Base-by-base conservation (phyloP, 2,797 vertebrate genomes). In the Acipenser transmontanus region DNA sequence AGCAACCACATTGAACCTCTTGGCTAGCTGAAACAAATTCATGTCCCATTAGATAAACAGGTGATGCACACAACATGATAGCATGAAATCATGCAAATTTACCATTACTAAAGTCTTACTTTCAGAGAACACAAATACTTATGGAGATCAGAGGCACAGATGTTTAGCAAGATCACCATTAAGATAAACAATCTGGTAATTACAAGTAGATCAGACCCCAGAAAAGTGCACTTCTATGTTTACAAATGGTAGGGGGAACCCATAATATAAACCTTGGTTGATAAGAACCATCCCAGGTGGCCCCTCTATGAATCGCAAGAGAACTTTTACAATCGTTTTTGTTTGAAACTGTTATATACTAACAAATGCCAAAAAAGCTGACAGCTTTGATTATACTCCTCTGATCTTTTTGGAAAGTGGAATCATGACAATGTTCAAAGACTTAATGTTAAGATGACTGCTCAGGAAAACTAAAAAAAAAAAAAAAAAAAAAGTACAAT, bases 351-450 rank as follows among this genome's bases (percentile, higher is more conserved):
- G 60, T 47, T 12, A 61, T 8, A 34, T 61, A 61, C 7, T 61
- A 47, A 34, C 17, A 61, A 61, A 61, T 34, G 60, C 60, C 60
- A 61, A 61, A 61, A 61, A 57, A 17, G 17, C 60, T 17, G 14
- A 61, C 17, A 34, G 17, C 14, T 61, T 61, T 61, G 34, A 61
- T 61, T 61, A 61, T 12, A 61, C 17, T 47, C 60, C 7, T 61
- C 60, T 61, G 60, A 61, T 61, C 60, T 61, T 61, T 61, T 61
- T 34, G 60, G 60, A 61, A 61, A 61, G 60, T 61, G 8, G 47
- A 61, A 20, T 61, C 60, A 61, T 61, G 60, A 61, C 60, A 61
- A 61, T 61, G 60, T 61, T 61, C 60, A 61, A 61, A 34, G 34
- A 34, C 60, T 34, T 34, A 17, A 61, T 3, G 34, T 12, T 47